A percentile compares a stretch with the other conserved stretches of the same genome.
phyloP scores from a whole-genome alignment of 2,888 invertebrate species.

The Melieria omissa region DNA sequence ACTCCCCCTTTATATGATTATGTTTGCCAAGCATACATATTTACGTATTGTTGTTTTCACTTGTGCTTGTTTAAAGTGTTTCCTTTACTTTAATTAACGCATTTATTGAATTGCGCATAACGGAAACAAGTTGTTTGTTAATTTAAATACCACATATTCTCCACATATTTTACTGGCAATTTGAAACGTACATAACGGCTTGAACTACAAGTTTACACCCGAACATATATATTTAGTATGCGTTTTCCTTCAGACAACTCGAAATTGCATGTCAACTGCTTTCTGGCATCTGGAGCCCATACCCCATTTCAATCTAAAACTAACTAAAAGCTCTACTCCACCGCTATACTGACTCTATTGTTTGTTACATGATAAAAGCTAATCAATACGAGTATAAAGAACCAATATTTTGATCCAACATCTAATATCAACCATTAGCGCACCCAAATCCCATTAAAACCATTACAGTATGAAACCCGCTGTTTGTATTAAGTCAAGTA shows the following conservation, averaged over 20 bases:
- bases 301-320: too few relatives aligned
- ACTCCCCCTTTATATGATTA: constrained; percentile 3
- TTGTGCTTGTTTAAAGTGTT: neutral
- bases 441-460: too few relatives aligned
- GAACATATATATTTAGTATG: neutral
- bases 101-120: neutral
- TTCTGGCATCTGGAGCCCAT: neutral
- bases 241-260: neutral
- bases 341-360: too few relatives aligned
- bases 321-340: too few relatives aligned
- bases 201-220: neutral
- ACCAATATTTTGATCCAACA: too few relatives aligned
- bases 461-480: too few relatives aligned
- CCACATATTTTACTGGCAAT: neutral
- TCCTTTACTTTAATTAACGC: constrained; percentile 4
- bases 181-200: constrained; percentile 2
- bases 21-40: too few relatives aligned
- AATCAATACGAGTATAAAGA: too few relatives aligned
- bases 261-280: neutral
- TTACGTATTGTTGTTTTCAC: neutral
- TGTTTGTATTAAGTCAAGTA: too few relatives aligned
- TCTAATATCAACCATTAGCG: too few relatives aligned
- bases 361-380: too few relatives aligned
- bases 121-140: constrained; percentile 33
- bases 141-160: neutral